phyloP scores from a whole-genome alignment of 1,140 invertebrate genomes.

The Hyphantria cunea region DNA sequence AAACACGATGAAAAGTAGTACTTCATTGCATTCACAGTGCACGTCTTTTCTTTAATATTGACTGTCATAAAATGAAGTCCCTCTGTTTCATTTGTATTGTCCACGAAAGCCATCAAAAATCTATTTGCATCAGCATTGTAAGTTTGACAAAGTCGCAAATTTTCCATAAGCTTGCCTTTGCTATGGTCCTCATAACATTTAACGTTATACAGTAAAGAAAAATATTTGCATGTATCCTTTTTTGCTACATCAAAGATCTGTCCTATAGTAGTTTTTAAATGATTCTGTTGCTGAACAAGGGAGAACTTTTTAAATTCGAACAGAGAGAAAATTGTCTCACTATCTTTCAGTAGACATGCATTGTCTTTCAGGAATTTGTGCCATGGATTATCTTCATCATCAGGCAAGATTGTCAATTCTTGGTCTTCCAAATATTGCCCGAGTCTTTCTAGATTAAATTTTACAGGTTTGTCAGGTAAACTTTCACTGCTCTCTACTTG shows the following conservation, averaged over 20 bases:
- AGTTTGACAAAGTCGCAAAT: constrained; percentile 71
- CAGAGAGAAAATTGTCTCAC: constrained; percentile 85
- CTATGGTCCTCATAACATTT: constrained; percentile 71
- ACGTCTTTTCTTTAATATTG: constrained; percentile 58
- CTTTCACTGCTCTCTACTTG: constrained; percentile 60
- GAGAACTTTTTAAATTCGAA: constrained; percentile 89
- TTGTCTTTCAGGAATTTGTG: constrained; percentile 88
- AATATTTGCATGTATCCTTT: constrained; percentile 84
- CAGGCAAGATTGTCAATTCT: constrained; percentile 84
- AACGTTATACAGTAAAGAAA: constrained; percentile 79
- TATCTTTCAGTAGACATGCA: constrained; percentile 85
- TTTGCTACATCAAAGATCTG: constrained; percentile 88
- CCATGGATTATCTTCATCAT: constrained; percentile 88
- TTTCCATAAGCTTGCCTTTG: constrained; percentile 35
- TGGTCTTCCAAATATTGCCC: constrained; percentile 92
- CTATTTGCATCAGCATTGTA: constrained; percentile 64
- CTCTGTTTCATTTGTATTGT: constrained; percentile 47
- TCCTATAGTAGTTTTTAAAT: constrained; percentile 86
- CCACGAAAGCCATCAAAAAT: constrained; percentile 67
- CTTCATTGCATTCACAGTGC: constrained; percentile 52
- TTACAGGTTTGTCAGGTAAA: constrained; percentile 82
- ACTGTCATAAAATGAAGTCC: constrained; percentile 75
- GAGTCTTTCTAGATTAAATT: constrained; percentile 93
- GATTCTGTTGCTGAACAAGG: constrained; percentile 90
- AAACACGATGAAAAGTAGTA: constrained; percentile 64